Conservation (phyloP, 2,797 vertebrate species). For the Darevskia mixta region DNA sequence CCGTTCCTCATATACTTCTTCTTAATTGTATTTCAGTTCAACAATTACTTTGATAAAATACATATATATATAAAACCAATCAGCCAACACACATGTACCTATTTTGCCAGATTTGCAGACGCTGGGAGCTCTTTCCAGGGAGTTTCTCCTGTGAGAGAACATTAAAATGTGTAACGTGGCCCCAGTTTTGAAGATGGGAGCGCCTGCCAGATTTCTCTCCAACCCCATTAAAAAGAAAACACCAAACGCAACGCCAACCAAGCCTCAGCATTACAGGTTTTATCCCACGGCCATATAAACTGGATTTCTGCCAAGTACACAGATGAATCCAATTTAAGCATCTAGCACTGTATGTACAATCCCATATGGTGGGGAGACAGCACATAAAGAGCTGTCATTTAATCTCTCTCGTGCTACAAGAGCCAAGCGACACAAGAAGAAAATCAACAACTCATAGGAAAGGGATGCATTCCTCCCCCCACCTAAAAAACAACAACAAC, state of each 20-base stretch:
- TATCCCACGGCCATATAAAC: constrained; percentile 16
- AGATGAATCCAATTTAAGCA: constrained; percentile 43
- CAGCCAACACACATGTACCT: neutral
- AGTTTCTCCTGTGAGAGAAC: neutral
- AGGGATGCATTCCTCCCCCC: neutral
- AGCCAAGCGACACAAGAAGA: constrained; percentile 12
- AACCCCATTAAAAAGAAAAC: neutral
- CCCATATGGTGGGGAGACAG: constrained; percentile 25
- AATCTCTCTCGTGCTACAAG: constrained; percentile 18
- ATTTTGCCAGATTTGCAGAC: neutral
- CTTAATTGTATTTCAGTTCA: too few species aligned
- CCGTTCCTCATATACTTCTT: too few species aligned
- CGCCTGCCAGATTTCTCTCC: neutral
- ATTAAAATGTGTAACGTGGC: neutral
- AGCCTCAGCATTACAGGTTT: constrained; percentile 3
- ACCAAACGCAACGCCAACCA: neutral
- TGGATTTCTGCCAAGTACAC: constrained; percentile 37
- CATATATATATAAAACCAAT: too few species aligned
- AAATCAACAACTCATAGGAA: constrained; percentile 9
- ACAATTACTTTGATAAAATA: too few species aligned
- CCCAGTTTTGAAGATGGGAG: neutral
- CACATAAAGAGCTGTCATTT: constrained; percentile 28
- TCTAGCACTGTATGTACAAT: constrained; percentile 3
- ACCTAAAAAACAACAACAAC: too few species aligned
- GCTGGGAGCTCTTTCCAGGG: neutral